Conservation (phyloP, 2,113 vertebrate genomes). For the Vidua macroura region DNA sequence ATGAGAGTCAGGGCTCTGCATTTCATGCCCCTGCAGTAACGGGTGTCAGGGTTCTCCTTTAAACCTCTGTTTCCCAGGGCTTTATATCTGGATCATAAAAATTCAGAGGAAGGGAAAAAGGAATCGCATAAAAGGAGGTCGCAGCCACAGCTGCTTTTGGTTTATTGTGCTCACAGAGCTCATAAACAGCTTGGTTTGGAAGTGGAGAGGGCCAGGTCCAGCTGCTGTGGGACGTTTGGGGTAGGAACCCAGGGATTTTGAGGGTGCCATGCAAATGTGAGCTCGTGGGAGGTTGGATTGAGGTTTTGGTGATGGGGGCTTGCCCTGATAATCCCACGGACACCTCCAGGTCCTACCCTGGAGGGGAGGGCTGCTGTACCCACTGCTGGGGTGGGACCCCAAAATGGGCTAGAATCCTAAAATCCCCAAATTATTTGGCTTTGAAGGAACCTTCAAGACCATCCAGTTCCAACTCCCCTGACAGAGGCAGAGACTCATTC, state of each 20-base stretch:
- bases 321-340: neutral
- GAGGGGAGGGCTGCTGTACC: neutral
- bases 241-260: neutral
- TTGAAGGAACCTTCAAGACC: neutral
- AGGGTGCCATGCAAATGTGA: neutral
- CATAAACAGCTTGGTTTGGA: neutral
- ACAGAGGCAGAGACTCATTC: accelerated
- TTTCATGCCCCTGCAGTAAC: neutral
- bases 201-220: neutral
- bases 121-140: neutral
- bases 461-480: too few relatives aligned
- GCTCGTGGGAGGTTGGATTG: accelerated
- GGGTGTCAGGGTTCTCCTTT: neutral
- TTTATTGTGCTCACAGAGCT: neutral
- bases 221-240: neutral
- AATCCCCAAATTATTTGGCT: neutral
- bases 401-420: neutral
- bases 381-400: neutral
- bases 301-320: neutral
- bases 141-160: constrained; percentile 23
- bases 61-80: neutral
- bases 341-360: neutral
- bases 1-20: neutral
- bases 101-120: neutral
- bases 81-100: neutral